Conservation (phyloP, 2,888 invertebrate species). For the Apomyelois bistriatella region DNA sequence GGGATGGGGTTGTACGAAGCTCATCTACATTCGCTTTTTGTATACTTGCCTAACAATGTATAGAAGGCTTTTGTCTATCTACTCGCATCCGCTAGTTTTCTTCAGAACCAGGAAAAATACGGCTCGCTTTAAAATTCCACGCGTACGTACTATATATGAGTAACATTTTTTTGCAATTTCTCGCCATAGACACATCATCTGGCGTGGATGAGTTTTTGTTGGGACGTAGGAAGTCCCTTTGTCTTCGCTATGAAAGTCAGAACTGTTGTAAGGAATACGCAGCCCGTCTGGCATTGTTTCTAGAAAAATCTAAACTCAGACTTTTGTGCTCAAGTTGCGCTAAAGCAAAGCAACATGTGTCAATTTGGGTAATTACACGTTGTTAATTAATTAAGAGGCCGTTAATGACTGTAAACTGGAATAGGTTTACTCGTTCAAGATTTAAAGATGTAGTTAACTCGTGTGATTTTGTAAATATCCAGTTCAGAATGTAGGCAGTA, state of each 20-base stretch:
- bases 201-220: conserved; percentile 78
- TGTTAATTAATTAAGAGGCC: conserved; percentile 57
- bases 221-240: conserved; percentile 73
- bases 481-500: conserved; percentile 35
- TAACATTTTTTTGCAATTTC: conserved; percentile 71
- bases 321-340: conserved; percentile 46
- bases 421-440: conserved; percentile 43
- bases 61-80: conserved; percentile 68
- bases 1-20: conserved; percentile 44
- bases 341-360: conserved; percentile 61
- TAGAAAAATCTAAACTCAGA: conserved; percentile 65
- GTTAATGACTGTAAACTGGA: conserved; percentile 49
- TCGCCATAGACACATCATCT: conserved; percentile 78
- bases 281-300: conserved; percentile 65
- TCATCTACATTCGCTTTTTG: conserved; percentile 73
- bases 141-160: conserved; percentile 46
- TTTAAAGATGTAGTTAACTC: conserved; percentile 35
- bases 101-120: conserved; percentile 60
- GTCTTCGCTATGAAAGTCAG: conserved; percentile 73
- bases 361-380: conserved; percentile 66
- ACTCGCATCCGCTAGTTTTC: conserved; percentile 69
- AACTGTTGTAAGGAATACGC: conserved; percentile 73
- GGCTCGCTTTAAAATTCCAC: conserved; percentile 66
- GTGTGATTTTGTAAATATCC: conserved; percentile 46
- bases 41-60: conserved; percentile 68